These are phyloP conservation scores for Melanostoma mellinum DNA, from an alignment of 2,888 invertebrate genomes.

Conservation along the genomic window DNA sequence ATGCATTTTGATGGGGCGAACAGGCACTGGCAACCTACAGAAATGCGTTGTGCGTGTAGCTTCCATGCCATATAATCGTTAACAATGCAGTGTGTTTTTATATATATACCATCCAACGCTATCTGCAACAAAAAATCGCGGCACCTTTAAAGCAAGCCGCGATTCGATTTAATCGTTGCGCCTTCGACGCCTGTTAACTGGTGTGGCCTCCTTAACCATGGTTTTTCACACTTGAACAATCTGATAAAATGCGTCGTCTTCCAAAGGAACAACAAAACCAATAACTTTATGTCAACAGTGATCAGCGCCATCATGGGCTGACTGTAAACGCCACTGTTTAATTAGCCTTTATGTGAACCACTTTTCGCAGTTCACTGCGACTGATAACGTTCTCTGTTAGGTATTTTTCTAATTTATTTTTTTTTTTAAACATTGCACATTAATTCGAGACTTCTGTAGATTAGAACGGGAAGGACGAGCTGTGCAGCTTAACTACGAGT, in stretches of 20 bases:
- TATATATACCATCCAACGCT: conserved; percentile 37
- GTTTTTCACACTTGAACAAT: conserved; percentile 10
- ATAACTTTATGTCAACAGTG: conserved; percentile 25
- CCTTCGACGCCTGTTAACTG: conserved; percentile 8
- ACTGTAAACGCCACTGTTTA: conserved; percentile 15
- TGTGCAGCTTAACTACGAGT: too few species aligned
- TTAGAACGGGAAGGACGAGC: too few species aligned
- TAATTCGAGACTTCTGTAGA: too few species aligned
- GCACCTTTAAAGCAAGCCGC: conserved; percentile 15
- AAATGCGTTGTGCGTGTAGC: conserved; percentile 56
- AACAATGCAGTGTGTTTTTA: conserved; percentile 50
- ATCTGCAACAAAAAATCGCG: conserved; percentile 2
- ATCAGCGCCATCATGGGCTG: neutral
- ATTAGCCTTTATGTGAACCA: conserved; percentile 4
- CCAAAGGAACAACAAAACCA: conserved; percentile 9
- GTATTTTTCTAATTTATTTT: neutral
- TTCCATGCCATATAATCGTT: conserved; percentile 65
- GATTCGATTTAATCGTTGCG: conserved; percentile 20
- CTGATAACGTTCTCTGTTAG: neutral
- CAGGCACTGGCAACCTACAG: conserved; percentile 40
- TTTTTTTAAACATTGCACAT: too few species aligned
- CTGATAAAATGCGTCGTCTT: conserved; percentile 16
- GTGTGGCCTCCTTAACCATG: conserved; percentile 1
- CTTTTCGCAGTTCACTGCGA: neutral
- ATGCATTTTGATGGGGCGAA: conserved; percentile 1